Evolutionary conservation across 2,888 invertebrate species (phyloP).

Genomic region (Melolontha melolontha): DNA sequence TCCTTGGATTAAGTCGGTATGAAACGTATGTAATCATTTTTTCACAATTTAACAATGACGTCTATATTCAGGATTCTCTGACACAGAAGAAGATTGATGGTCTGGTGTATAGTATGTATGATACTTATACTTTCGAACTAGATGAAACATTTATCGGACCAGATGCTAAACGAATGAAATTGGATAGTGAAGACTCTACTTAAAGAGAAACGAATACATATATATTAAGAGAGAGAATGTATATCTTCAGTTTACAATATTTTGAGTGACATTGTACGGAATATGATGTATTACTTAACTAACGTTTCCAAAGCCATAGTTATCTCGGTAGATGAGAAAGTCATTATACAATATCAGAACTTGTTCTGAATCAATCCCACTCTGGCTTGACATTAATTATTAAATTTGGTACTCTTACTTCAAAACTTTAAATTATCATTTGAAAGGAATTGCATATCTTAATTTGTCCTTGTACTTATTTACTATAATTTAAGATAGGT

Average conservation of each 20-base stretch:
- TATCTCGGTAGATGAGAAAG: no score
- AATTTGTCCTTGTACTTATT: no score
- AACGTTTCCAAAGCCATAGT: no score
- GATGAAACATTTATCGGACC: slow-evolving; percentile 16
- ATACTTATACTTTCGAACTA: slow-evolving; percentile 8
- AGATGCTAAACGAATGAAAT: slow-evolving; percentile 18
- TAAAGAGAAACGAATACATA: neutral
- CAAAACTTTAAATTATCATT: no score
- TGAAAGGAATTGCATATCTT: no score
- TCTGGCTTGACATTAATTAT: no score
- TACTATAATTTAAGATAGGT: no score
- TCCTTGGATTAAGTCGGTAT: slow-evolving; percentile 74
- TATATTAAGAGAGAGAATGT: neutral
- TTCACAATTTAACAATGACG: neutral
- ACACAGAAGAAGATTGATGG: slow-evolving; percentile 23
- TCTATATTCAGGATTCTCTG: slow-evolving; percentile 2
- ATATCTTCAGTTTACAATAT: slow-evolving; percentile 1
- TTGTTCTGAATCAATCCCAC: no score
- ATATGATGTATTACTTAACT: no score
- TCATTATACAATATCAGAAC: no score
- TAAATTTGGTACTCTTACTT: no score
- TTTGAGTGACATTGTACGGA: no score
- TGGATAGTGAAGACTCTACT: neutral
- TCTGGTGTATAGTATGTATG: neutral
- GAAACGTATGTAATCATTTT: slow-evolving; percentile 39